Evolutionary conservation across 2,888 invertebrate genomes (phyloP).

Genomic region (Tolmerus cingulatus): DNA sequence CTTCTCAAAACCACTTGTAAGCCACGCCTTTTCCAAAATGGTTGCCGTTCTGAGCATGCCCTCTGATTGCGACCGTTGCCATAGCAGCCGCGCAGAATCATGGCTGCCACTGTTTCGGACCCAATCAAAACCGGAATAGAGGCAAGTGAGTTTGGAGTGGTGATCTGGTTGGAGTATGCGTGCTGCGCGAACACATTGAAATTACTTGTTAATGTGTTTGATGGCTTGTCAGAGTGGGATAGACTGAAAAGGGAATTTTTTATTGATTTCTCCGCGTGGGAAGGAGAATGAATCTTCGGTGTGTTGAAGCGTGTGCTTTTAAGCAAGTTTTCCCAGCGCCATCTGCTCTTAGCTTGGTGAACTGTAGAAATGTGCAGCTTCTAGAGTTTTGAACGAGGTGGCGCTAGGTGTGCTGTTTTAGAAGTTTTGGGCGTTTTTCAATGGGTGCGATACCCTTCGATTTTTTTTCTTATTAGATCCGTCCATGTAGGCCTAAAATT

Average conservation of each 20-base stretch:
- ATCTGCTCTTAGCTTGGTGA: not conserved
- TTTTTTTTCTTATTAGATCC: not conserved
- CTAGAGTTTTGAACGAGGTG: not conserved
- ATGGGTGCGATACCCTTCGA: not conserved
- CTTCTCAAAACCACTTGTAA: not conserved
- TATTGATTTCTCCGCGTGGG: slow-evolving; percentile 10
- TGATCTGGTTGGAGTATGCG: not conserved
- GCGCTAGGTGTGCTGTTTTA: not conserved
- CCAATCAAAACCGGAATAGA: not conserved
- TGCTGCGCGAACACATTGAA: not conserved
- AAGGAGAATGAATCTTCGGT: not conserved
- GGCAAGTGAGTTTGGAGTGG: not conserved
- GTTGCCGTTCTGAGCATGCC: not conserved
- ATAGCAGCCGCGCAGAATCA: slow-evolving; percentile 12
- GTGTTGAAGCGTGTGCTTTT: not conserved
- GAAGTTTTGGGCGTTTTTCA: not conserved
- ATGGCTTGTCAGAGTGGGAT: not conserved
- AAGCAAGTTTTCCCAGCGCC: not conserved
- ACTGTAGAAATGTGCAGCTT: not conserved
- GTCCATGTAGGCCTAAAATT: not conserved
- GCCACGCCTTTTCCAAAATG: slow-evolving; percentile 31
- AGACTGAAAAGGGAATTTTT: slow-evolving; percentile 14
- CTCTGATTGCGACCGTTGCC: not conserved
- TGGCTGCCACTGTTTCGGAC: not conserved
- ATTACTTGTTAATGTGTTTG: slow-evolving; percentile 8